A percentile compares a stretch with the other conserved stretches of the same genome.
Evolutionary conservation across 53 echinoderm and acorn worm genomes (phyloP).

Genomic region (Crossaster papposus): DNA sequence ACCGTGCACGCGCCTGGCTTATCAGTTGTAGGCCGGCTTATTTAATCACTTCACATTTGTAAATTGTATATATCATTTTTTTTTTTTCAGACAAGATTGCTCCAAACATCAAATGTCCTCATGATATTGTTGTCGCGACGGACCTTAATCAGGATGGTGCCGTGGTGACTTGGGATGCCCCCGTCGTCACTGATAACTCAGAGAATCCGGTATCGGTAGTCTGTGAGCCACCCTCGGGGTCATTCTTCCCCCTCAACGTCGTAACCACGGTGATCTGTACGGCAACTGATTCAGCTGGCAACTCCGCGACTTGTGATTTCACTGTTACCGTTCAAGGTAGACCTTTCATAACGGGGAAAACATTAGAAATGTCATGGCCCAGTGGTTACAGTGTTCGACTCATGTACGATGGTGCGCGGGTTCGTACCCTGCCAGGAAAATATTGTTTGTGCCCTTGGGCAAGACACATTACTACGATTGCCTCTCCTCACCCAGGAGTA

Average conservation of each 20-base stretch:
- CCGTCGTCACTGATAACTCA: slow-evolving; percentile 49
- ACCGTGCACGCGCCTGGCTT: too few relatives aligned
- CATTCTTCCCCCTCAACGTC: slow-evolving; percentile 26
- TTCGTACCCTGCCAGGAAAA: too few relatives aligned
- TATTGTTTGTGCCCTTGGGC: too few relatives aligned
- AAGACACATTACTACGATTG: too few relatives aligned
- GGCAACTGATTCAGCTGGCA: slow-evolving; percentile 30
- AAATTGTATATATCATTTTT: too few relatives aligned
- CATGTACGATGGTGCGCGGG: too few relatives aligned
- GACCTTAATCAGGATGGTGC: slow-evolving; percentile 28
- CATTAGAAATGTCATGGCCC: too few relatives aligned
- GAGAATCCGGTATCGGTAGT: neutral
- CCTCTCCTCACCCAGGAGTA: too few relatives aligned
- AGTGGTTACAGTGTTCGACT: too few relatives aligned
- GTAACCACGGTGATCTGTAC: slow-evolving; percentile 36
- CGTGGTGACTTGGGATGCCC: slow-evolving; percentile 18
- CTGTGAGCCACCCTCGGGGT: slow-evolving; percentile 36
- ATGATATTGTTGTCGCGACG: slow-evolving; percentile 23
- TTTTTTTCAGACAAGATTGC: slow-evolving; percentile 32
- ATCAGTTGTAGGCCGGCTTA: too few relatives aligned
- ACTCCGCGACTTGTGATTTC: slow-evolving; percentile 29
- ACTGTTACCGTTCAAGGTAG: slow-evolving; percentile 49
- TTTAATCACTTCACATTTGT: too few relatives aligned
- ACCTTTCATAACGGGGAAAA: neutral
- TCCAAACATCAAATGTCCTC: slow-evolving; percentile 19